phyloP scores from a whole-genome alignment of 2,113 vertebrate species.

The Prietella phreatophila region DNA sequence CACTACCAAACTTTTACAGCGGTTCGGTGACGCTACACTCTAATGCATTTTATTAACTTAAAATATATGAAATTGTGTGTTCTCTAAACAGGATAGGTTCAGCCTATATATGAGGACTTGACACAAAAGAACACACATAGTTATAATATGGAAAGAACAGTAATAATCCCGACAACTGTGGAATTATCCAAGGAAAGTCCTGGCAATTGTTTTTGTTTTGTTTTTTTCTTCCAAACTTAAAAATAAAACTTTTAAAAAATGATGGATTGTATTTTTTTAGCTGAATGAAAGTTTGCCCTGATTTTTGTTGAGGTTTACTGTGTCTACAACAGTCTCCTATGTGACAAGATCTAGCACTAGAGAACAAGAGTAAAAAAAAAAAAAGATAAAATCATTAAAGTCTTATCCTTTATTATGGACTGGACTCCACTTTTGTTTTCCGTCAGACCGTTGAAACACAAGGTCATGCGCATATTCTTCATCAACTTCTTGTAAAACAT shows the following conservation, averaged over 20 bases:
- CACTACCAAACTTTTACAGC: slow-evolving; percentile 54
- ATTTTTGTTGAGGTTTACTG: not conserved
- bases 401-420: not conserved
- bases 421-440: not conserved
- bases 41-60: not conserved
- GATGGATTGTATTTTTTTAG: not conserved
- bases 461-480: not conserved
- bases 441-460: not conserved
- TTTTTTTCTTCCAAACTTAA: too few relatives aligned
- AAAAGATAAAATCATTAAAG: not conserved
- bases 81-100: not conserved
- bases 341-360: not conserved
- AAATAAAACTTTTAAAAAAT: not conserved
- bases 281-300: not conserved
- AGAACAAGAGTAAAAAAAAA: not conserved
- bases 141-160: not conserved
- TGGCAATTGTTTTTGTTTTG: not conserved
- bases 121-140: not conserved
- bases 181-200: not conserved
- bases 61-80: not conserved
- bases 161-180: not conserved
- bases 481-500: not conserved
- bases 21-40: slow-evolving; percentile 26
- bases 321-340: not conserved
- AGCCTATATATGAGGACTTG: not conserved